phyloP scores from a whole-genome alignment of 2,113 vertebrate genomes.

The Gallinago undulata region DNA sequence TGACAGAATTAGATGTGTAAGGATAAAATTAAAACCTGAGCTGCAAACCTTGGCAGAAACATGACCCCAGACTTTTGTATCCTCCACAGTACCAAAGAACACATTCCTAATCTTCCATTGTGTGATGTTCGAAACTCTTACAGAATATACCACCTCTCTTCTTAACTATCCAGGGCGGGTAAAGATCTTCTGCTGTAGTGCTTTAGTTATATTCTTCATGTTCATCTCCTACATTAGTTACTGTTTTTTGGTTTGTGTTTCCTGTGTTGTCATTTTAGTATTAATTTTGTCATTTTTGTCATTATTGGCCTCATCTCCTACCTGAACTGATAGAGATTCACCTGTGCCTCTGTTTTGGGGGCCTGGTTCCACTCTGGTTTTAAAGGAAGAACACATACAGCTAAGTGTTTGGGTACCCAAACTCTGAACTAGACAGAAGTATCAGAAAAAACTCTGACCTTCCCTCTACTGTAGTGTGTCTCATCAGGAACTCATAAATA shows the following conservation, averaged over 20 bases:
- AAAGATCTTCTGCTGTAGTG: background rate
- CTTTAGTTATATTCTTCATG: background rate
- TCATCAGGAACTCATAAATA: background rate
- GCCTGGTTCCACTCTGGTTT: background rate
- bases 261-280: background rate
- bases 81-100: background rate
- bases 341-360: background rate
- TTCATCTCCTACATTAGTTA: background rate
- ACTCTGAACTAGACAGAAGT: background rate
- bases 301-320: background rate
- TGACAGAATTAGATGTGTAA: background rate
- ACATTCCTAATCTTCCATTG: background rate
- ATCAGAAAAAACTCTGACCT: background rate
- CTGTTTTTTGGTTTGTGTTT: background rate
- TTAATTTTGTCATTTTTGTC: background rate
- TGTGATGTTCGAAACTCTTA: background rate
- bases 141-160: background rate
- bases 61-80: background rate
- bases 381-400: background rate
- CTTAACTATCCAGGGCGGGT: background rate
- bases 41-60: background rate
- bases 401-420: background rate
- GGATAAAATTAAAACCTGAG: background rate
- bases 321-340: background rate
- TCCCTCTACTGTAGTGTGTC: background rate